A percentile compares a stretch with the other conserved stretches of the same genome.
Evolutionary conservation across 2,797 vertebrate species (phyloP).

Genomic region (Apodemus agrarius): DNA sequence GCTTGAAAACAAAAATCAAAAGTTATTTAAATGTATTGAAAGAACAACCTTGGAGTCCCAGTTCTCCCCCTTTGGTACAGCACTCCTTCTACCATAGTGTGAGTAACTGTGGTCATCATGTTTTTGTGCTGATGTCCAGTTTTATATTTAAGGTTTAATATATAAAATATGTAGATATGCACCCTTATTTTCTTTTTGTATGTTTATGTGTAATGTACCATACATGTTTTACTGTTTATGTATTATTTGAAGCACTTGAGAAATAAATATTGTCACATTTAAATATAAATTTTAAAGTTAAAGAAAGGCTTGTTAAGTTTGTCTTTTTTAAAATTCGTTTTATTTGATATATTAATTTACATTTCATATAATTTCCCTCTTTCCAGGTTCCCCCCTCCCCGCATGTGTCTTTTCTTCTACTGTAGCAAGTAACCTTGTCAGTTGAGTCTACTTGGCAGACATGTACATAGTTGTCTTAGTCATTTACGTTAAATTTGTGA

Average conservation of each 20-base stretch:
- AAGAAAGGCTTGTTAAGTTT: background rate
- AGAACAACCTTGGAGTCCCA: background rate
- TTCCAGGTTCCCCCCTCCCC: too few relatives aligned
- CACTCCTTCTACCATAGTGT: fast-evolving
- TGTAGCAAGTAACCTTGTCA: background rate
- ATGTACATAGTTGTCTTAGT: background rate
- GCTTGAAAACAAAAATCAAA: conserved; percentile 55
- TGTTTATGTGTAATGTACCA: fast-evolving
- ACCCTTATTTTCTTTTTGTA: background rate
- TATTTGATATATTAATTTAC: too few relatives aligned
- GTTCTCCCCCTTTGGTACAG: background rate
- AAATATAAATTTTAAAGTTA: background rate
- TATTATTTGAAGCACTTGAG: background rate
- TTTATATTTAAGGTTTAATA: background rate
- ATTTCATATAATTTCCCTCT: too few relatives aligned
- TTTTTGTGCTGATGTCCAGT: background rate
- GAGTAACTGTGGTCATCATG: background rate
- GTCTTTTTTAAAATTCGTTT: background rate
- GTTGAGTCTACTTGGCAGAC: background rate
- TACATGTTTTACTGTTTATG: background rate
- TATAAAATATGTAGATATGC: background rate
- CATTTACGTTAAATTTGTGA: background rate
- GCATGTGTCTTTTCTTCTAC: background rate
- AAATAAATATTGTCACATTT: background rate
- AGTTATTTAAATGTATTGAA: background rate